Conservation (phyloP, 1,140 invertebrate genomes). For the Caenorhabditis latens region DNA sequence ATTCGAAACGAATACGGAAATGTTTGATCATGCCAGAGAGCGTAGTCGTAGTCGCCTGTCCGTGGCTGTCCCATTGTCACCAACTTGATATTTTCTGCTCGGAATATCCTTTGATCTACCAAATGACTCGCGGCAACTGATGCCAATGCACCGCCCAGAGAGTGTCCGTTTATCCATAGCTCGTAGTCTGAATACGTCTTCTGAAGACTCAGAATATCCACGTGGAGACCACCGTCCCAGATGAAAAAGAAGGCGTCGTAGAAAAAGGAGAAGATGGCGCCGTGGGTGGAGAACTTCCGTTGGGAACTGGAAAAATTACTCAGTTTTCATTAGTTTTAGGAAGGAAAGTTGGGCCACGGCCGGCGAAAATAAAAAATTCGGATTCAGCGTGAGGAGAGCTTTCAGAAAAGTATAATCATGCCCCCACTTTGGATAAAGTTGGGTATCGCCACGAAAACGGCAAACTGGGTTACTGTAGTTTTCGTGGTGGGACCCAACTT, state of each 20-base stretch:
- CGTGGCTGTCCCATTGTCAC: conserved; percentile 67
- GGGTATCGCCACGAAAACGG: too few species aligned
- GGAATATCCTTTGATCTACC: neutral
- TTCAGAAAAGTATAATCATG: too few species aligned
- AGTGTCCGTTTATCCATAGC: conserved; percentile 64
- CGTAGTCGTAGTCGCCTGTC: conserved; percentile 65
- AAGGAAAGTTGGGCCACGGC: too few species aligned
- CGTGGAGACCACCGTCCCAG: conserved; percentile 44
- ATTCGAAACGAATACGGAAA: conserved; percentile 64
- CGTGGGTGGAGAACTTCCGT: conserved; percentile 31
- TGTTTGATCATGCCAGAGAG: conserved; percentile 25
- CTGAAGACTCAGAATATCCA: neutral
- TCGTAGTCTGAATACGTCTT: conserved; percentile 7
- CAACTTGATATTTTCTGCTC: conserved; percentile 39
- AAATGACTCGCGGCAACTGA: conserved; percentile 39
- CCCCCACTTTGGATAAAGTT: too few species aligned
- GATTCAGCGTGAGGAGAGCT: too few species aligned
- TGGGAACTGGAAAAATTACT: neutral
- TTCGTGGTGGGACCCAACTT: too few species aligned
- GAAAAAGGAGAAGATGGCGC: conserved; percentile 66
- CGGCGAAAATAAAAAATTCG: too few species aligned
- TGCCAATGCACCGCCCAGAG: conserved; percentile 66
- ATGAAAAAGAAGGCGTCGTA: conserved; percentile 60
- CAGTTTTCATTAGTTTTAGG: too few species aligned
- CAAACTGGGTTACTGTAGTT: too few species aligned